Conservation (phyloP, 2,888 invertebrate species). For the Acanthosepion lycidas region DNA sequence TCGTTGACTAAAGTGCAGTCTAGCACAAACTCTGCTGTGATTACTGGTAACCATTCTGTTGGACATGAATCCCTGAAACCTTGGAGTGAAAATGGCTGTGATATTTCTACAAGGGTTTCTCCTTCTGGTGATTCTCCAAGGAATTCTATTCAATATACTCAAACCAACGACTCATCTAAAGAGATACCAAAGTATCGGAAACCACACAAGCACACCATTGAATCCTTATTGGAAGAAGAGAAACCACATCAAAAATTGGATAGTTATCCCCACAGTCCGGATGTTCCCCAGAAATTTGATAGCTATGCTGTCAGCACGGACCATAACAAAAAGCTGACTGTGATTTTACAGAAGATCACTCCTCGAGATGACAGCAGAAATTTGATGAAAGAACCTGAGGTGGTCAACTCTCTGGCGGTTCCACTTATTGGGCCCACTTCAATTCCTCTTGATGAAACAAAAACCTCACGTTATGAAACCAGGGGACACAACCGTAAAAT, state of each 20-base stretch:
- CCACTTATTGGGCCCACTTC: background rate
- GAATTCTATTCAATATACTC: slow-evolving; percentile 36
- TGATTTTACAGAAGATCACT: slow-evolving; percentile 38
- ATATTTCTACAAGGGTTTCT: slow-evolving; percentile 40
- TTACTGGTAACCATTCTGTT: slow-evolving; percentile 23
- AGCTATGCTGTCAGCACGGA: slow-evolving; percentile 36
- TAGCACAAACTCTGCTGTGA: slow-evolving; percentile 43
- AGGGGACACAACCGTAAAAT: slow-evolving; percentile 43
- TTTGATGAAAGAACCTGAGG: background rate
- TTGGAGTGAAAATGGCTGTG: slow-evolving; percentile 42
- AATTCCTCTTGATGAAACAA: slow-evolving; percentile 34
- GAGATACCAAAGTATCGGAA: slow-evolving; percentile 41
- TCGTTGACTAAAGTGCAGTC: slow-evolving; percentile 33
- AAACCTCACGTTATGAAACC: slow-evolving; percentile 39
- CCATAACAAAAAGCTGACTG: slow-evolving; percentile 45
- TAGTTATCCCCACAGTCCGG: slow-evolving; percentile 1
- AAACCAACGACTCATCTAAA: slow-evolving; percentile 25
- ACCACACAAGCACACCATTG: slow-evolving; percentile 45
- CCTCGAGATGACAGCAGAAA: slow-evolving; percentile 23
- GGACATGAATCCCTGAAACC: slow-evolving; percentile 35
- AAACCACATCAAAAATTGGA: slow-evolving; percentile 40
- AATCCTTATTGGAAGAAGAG: slow-evolving; percentile 36
- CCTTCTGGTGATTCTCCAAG: slow-evolving; percentile 37
- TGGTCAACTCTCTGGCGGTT: background rate
- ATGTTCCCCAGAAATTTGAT: background rate